Base-by-base conservation (phyloP, 1,140 invertebrate genomes). In the Oreohelix idahoensis region DNA sequence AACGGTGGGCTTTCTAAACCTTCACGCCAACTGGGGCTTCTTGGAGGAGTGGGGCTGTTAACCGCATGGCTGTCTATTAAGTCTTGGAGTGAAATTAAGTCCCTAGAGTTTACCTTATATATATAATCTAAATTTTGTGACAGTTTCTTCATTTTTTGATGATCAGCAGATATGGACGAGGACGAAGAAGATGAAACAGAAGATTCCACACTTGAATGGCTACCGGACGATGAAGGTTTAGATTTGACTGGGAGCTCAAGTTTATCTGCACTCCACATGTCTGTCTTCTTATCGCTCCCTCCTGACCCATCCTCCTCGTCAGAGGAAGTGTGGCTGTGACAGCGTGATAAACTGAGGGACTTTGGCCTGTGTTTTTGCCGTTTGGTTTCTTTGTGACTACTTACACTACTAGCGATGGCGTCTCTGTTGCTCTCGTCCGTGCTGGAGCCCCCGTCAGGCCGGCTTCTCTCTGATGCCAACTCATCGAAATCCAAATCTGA, bases 381-480 rank as follows among this genome's bases (percentile, higher is more conserved):
- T 5, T 73, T 39, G 70, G 32, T 36, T 26, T 77, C 80, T 36
- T 58, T 76, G 49, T 51, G 77, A 35, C 42, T 79, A 17, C 84
- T 36, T 29, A 42, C 70, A 15, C 70, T 75, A 23, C 49, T 5
- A n/a, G 51, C 17, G 13, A 36, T 35, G 81, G 58, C 77, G 42
- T 84, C 79, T 74, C 88, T 20, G 83, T 85, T 39, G 85, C 86
- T 69, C 58, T 85, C 84, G 39, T 86, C 85, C 20, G 83, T 84
- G 74, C 85, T 86, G 85, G 80, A 89, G 13, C 84, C 84, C 1
- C 84, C 84, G 39, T 86, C 84, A 10, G 90, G 81, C 90, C 90
- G 84, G 92, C 93, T 80, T 92, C 93, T 36, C 93, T 94, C 79
- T 92, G 92, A 83, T 23, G 81, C 81, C 35, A 86, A 38, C 58